phyloP scores from a whole-genome alignment of 1,140 invertebrate genomes.

The Philaenus spumarius region DNA sequence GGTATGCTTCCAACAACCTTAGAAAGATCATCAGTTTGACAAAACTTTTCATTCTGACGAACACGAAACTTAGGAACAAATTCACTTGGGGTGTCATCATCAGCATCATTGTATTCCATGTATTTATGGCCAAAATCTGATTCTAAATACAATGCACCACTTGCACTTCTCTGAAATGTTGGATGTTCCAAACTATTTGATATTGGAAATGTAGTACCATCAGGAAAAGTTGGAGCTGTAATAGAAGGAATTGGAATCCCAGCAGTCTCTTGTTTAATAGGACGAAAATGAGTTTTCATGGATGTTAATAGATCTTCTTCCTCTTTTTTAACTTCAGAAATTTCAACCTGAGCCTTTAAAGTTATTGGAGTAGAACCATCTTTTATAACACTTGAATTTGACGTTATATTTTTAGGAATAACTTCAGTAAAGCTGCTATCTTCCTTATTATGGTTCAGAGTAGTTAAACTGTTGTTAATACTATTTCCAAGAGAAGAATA shows the following conservation, averaged over 20 bases:
- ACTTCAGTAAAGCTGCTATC: constrained; percentile 51
- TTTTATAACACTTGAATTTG: not conserved
- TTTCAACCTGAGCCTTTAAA: not conserved
- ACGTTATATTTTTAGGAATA: constrained; percentile 35
- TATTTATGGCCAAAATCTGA: constrained; percentile 43
- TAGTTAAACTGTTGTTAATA: constrained; percentile 9
- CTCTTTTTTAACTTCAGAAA: constrained; percentile 33
- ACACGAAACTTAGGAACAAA: constrained; percentile 48
- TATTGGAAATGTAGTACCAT: constrained; percentile 61
- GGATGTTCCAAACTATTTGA: constrained; percentile 53
- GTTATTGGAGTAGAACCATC: not conserved
- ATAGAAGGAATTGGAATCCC: constrained; percentile 33
- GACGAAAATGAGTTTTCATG: constrained; percentile 64
- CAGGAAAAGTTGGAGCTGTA: constrained; percentile 41
- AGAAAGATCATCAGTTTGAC: constrained; percentile 47
- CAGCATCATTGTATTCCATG: constrained; percentile 44
- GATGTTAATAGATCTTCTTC: constrained; percentile 65
- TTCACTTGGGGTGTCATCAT: constrained; percentile 32
- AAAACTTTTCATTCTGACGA: constrained; percentile 48
- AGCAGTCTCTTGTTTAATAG: constrained; percentile 52
- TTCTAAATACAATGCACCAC: constrained; percentile 37
- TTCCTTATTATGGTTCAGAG: constrained; percentile 49
- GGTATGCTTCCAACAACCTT: constrained; percentile 32
- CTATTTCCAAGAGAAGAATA: constrained; percentile 21
- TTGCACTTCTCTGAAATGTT: constrained; percentile 33